Conservation (phyloP, 2,797 vertebrate genomes). For the Scolopax rusticola region DNA sequence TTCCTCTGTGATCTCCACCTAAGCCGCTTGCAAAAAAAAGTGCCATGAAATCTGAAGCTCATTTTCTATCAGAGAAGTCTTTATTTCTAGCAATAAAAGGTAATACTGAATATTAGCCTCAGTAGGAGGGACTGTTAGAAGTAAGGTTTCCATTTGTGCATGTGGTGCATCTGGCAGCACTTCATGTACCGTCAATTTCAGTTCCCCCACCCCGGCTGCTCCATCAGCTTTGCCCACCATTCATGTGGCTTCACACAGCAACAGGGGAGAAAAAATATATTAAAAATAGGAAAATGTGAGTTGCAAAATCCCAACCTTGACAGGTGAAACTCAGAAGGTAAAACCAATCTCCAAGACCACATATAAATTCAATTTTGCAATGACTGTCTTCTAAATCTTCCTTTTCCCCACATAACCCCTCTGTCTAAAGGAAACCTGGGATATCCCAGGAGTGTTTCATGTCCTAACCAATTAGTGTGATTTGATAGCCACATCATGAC, state of each 20-base stretch:
- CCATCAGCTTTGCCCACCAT: neutral
- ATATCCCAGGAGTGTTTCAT: neutral
- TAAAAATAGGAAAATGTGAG: constrained; percentile 66
- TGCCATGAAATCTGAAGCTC: neutral
- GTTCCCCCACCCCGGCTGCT: neutral
- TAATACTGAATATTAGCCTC: neutral
- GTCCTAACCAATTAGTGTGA: neutral
- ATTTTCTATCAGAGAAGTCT: neutral
- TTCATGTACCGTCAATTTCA: neutral
- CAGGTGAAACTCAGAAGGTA: neutral
- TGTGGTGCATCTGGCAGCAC: neutral
- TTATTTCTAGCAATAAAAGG: neutral
- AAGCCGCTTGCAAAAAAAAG: neutral
- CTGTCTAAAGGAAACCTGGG: neutral
- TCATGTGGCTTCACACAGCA: neutral
- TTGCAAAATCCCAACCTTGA: neutral
- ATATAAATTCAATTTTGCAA: neutral
- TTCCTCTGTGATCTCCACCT: constrained; percentile 50
- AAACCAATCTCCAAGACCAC: neutral
- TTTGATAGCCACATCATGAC: constrained; percentile 7
- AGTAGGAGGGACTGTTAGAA: neutral
- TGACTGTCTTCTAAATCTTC: neutral
- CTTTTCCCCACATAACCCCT: neutral
- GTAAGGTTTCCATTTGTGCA: neutral
- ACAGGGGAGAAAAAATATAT: neutral